Conservation (phyloP, 2,888 invertebrate genomes). For the Bugula neritina region DNA sequence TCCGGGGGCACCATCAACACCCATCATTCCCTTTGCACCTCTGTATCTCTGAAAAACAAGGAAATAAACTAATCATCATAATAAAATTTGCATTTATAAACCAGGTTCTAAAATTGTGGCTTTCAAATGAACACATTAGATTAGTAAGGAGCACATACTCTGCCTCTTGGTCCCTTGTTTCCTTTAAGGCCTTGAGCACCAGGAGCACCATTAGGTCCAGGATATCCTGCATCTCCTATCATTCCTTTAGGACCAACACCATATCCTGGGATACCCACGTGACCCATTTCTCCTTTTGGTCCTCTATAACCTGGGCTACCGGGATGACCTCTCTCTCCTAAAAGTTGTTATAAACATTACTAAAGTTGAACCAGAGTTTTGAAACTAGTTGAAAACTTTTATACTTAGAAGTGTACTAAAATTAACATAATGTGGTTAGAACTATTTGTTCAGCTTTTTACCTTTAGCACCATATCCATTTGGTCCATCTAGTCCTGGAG, state of each 20-base stretch:
- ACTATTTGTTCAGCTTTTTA: too few species aligned
- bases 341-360: not conserved
- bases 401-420: too few species aligned
- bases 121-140: too few species aligned
- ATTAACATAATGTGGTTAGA: too few species aligned
- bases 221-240: not conserved
- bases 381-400: too few species aligned
- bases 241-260: slow-evolving; percentile 18
- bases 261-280: slow-evolving; percentile 1
- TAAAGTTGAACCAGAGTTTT: too few species aligned
- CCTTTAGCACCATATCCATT: slow-evolving; percentile 1
- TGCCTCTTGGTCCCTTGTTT: not conserved
- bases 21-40: not conserved
- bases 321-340: slow-evolving; percentile 1
- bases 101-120: too few species aligned
- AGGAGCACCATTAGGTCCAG: not conserved
- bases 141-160: too few species aligned
- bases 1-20: not conserved
- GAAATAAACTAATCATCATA: not conserved
- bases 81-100: too few species aligned
- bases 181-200: not conserved
- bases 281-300: slow-evolving; percentile 4
- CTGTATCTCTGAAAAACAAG: not conserved
- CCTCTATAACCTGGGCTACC: not conserved
- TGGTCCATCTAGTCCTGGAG: slow-evolving; percentile 1